Evolutionary conservation across 2,888 invertebrate species (phyloP).

Genomic region (Meiosimyza platycephala): DNA sequence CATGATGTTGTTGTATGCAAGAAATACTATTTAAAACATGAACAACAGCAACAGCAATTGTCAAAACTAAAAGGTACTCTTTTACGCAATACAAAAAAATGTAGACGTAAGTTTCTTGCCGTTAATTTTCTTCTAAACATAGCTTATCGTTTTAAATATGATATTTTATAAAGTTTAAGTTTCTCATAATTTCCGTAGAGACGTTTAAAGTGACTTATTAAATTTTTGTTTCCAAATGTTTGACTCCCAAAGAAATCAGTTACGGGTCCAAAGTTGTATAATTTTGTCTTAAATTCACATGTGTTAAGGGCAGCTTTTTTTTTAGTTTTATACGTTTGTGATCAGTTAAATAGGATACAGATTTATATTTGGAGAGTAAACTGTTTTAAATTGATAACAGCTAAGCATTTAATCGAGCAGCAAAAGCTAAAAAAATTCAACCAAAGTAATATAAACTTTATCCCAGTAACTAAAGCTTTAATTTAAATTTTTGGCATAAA

Average conservation of each 20-base stretch:
- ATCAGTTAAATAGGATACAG: too few species aligned
- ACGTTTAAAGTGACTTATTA: too few species aligned
- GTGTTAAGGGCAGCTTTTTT: too few species aligned
- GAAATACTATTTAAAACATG: neutral
- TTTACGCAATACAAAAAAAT: constrained; percentile 58
- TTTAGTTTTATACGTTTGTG: too few species aligned
- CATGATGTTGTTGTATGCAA: neutral
- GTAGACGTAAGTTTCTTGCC: constrained; percentile 57
- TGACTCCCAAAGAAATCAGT: neutral
- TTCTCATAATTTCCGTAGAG: too few species aligned
- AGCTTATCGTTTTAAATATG: constrained; percentile 57
- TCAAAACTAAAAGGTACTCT: constrained; percentile 44
- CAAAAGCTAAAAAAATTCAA: too few species aligned
- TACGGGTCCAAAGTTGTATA: neutral
- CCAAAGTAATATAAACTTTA: too few species aligned
- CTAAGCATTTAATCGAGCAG: too few species aligned
- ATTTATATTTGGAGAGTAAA: too few species aligned
- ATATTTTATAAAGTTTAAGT: constrained; percentile 51
- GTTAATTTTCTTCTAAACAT: constrained; percentile 58
- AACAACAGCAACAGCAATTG: constrained; percentile 34
- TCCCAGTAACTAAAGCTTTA: too few species aligned
- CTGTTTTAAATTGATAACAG: too few species aligned
- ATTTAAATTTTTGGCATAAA: too few species aligned
- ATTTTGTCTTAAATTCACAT: neutral
- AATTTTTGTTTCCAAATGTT: neutral